Evolutionary conservation across 2,113 vertebrate species (phyloP), one percentile per base, ranked within the genome.

Genomic region (Trogon melanurus): DNA sequence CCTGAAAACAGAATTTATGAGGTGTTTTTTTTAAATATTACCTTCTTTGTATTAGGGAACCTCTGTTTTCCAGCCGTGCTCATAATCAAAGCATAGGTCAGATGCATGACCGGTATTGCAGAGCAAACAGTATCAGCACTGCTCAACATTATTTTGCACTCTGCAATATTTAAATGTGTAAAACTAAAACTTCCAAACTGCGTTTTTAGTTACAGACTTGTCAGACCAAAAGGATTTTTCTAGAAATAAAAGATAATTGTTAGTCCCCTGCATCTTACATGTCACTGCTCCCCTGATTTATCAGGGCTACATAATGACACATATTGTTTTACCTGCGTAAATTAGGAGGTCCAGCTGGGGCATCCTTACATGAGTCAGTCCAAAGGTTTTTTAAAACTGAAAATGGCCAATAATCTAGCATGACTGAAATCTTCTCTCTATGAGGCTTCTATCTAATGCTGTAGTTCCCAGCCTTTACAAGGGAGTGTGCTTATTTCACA

Each of bases 401-500:
- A 32, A 51, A 67, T 27, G 30, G 7, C 25, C 25, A 78, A 53
- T 29, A 57, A 45, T 20, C 30, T 67, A 19, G 13, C 25, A n/a
- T 17, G 13, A 60, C 51, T 79, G 74, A 58, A 51, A 51, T 58
- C 15, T 32, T 34, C 0, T 45, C 18, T 61, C 45, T 54, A 30
- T 11, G 58, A 75, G 65, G 10, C 12, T 80, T 53, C n/a, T 26
- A 65, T 11, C 18, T 38, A 34, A 41, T 15, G 8, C 13, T 30
- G 36, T 6, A 9, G 6, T 22, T 14, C 16, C 41, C 44, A 72
- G 51, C 8, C 56, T 78, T 47, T 86, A 14, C 16, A n/a, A 76
- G n/a, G 9, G 26, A 53, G 11, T 2, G 2, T 10, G 14, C 4
- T 21, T 54, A 2, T 54, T 73, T 73, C 51, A 41, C 3, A 0